Conservation (phyloP, 1,140 invertebrate species). For the Psix sp. region DNA sequence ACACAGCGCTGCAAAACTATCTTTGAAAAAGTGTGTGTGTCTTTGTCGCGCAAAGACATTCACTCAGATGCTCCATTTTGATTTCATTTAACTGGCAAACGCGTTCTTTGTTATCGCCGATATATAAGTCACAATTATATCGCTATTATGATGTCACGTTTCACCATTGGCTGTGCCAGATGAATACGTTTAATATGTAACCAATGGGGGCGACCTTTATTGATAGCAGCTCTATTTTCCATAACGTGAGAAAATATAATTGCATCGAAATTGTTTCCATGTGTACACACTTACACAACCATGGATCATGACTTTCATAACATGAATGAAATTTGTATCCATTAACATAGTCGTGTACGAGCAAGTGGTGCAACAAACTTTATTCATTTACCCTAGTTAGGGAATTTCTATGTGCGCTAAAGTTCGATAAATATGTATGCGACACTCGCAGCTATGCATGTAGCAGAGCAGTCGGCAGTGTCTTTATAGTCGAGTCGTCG, state of each 20-base stretch:
- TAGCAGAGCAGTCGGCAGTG: too few relatives aligned
- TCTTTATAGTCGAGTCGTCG: neutral
- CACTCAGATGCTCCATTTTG: neutral
- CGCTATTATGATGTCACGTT: slow-evolving; percentile 16
- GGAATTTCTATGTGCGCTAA: slow-evolving; percentile 1
- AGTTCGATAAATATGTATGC: slow-evolving; percentile 9
- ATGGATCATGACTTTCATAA: too few relatives aligned
- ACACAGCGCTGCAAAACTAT: too few relatives aligned
- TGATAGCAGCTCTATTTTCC: slow-evolving; percentile 5
- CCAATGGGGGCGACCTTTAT: slow-evolving; percentile 1
- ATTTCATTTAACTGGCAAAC: neutral
- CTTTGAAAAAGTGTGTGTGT: neutral
- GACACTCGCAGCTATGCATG: neutral
- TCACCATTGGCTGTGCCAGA: slow-evolving; percentile 2
- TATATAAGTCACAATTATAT: slow-evolving; percentile 2
- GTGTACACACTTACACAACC: neutral
- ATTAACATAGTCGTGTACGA: neutral
- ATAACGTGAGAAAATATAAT: slow-evolving; percentile 32
- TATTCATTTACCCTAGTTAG: slow-evolving; percentile 12
- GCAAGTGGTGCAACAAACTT: slow-evolving; percentile 5
- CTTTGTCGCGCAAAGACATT: neutral
- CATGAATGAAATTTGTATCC: neutral
- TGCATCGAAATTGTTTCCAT: slow-evolving; percentile 14
- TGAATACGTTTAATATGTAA: slow-evolving; percentile 22
- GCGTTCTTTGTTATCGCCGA: neutral